Base-by-base conservation (phyloP, 2,113 vertebrate species). In the Entelurus aequoreus region DNA sequence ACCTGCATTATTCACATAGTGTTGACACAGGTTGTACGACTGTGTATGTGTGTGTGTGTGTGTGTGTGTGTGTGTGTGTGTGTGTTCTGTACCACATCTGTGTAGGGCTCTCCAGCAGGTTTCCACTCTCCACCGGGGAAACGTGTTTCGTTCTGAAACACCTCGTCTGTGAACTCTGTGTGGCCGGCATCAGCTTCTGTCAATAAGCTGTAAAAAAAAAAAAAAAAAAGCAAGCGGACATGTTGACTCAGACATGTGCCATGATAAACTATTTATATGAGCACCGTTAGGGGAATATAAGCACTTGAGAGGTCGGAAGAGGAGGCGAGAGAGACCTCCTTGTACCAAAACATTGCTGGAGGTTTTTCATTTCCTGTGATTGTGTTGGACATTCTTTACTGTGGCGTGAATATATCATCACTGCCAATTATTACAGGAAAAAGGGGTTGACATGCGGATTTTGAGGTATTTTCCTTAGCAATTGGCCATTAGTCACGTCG, bases 141-240 rank as follows among this genome's bases (percentile, higher is more conserved):
- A 58, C 94, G 93, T 0, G 87, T 91, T 85, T 99, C 93, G 15
- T 96, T 99, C 80, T 97, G 90, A 80, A 92, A 99, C 0, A 98
- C 92, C 76, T 99, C 96, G 63, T 99, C 97, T 0, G 92, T 95
- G 83, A 96, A 99, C 87, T 99, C 94, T 0, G 92, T 94, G 82
- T 98, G 96, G 28, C 97, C 97, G 0, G 94, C 96, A 50, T 98
- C 96, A 0, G 95, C 95, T 83, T 97, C 96, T 19, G 94, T 96
- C 84, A 99, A 86, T 74, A 98, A 85, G 75, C 97, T 99, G 75
- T 8, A 66, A 16, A 69, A 62, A 69, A 82, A 15, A 0, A 28
- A 28, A 28, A 28, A 28, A 28, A 2, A 28, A 28, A 28, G 0
- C 60, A 68, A 68, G 11, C 35, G 52, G 4, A 16, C 1, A 55